phyloP scores from a whole-genome alignment of 2,113 vertebrate species.

The Leucoraja erinaceus region DNA sequence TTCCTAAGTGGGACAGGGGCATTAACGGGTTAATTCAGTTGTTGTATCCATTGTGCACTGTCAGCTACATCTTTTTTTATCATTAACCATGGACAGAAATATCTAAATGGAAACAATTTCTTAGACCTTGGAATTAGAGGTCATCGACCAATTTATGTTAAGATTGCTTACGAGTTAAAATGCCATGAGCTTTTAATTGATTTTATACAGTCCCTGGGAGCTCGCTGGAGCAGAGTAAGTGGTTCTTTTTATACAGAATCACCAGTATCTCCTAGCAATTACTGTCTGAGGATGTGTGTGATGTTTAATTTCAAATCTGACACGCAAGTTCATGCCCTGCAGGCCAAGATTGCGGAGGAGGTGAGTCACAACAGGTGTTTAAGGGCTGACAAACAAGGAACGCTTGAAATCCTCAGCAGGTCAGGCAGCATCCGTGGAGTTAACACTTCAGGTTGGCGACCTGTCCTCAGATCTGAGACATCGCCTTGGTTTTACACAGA shows the following conservation, averaged over 20 bases:
- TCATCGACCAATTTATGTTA: not conserved
- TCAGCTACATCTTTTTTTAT: not conserved
- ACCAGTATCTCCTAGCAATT: not conserved
- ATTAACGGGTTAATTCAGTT: not conserved
- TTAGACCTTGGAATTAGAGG: not conserved
- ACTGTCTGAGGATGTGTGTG: not conserved
- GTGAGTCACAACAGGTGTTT: not conserved
- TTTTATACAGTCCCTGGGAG: not conserved
- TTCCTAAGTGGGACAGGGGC: too few species aligned
- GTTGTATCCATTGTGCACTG: not conserved
- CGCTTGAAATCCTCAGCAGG: too few species aligned
- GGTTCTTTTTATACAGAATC: not conserved
- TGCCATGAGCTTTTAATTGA: not conserved
- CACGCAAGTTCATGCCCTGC: not conserved
- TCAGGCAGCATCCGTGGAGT: too few species aligned
- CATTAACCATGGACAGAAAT: not conserved
- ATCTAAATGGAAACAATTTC: not conserved
- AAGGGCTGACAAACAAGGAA: too few species aligned
- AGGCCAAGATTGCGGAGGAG: not conserved
- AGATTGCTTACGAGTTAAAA: not conserved
- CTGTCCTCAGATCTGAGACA: too few species aligned
- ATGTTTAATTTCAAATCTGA: slow-evolving; percentile 16
- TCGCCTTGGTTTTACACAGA: too few species aligned
- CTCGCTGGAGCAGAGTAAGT: not conserved
- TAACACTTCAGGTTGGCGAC: too few species aligned